Evolutionary conservation across 2,797 vertebrate genomes (phyloP), one percentile per base, ranked within the genome.

Genomic region (Pangasius sanitwongsei): DNA sequence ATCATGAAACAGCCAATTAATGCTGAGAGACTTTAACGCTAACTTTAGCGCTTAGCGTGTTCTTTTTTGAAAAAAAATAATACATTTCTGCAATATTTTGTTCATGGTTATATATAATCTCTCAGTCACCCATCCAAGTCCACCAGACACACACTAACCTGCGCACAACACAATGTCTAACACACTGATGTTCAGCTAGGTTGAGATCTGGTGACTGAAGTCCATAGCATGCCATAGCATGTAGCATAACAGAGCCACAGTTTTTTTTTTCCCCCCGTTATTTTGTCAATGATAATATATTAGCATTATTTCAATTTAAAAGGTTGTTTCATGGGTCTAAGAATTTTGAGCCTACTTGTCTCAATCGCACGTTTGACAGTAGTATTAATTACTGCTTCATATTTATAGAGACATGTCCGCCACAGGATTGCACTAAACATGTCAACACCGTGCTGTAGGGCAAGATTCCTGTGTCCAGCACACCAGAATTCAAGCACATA

Each of bases 311-410:
- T 67, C 15, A 4, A 67, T 67, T 67, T 67, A 31, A 12, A 67
- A 31, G 65, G 37, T 74, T 41, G 70, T 74, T 77, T 50, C 74
- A n/a, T 77, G 41, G 25, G 44, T 78, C 44, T 78, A 78, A 16
- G 28, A 59, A 37, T 59, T 81, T 31, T 12, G 50, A 57, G 18
- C 53, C 50, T 4, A 20, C 77, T 55, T 31, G 13, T 57, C 31
- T 81, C 11, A 80, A 8, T n/a, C 12, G 23, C 3, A 31, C 15
- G 5, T n/a, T 65, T 65, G 59, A 84, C 44, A 18, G 25, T 65
- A 67, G 67, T 86, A 55, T 63, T 89, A 82, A 86, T 74, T 74
- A 75, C 74, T 70, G 31, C 48, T 86, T 86, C 16, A 16, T 86
- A 44, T 57, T 37, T 34, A n/a, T 70, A 44, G 41, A 44, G 28